phyloP scores from a whole-genome alignment of 2,113 vertebrate genomes.

The Nyctereutes procyonoides region DNA sequence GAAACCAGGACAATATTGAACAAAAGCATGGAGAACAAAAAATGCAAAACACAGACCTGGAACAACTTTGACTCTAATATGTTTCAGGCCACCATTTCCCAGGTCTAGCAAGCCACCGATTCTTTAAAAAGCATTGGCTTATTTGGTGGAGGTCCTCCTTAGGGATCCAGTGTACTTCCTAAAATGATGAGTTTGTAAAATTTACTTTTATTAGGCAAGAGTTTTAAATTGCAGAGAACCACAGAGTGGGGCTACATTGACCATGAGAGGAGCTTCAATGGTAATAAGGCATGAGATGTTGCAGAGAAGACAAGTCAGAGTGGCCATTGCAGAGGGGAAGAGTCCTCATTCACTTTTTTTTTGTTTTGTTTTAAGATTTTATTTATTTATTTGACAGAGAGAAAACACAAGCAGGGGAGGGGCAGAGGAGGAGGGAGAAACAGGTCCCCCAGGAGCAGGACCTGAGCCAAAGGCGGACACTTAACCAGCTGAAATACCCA shows the following conservation, averaged over 20 bases:
- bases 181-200: background rate
- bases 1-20: background rate
- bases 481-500: too few relatives aligned
- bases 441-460: too few relatives aligned
- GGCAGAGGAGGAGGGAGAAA: too few relatives aligned
- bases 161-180: background rate
- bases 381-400: too few relatives aligned
- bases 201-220: constrained; percentile 34
- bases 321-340: background rate
- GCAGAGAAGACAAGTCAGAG: background rate
- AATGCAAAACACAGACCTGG: background rate
- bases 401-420: too few relatives aligned
- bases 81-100: background rate
- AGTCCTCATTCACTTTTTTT: background rate
- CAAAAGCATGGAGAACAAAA: background rate
- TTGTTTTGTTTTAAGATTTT: too few relatives aligned
- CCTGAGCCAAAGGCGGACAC: too few relatives aligned
- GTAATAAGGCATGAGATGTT: background rate
- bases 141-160: background rate
- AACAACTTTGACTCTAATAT: background rate
- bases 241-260: background rate
- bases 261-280: background rate
- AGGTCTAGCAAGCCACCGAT: background rate
- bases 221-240: background rate
- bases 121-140: background rate